Percentiles rank a stretch among this genome's conserved stretches.
Evolutionary conservation across 2,113 vertebrate species (phyloP).

Genomic region (Sialia sialis): DNA sequence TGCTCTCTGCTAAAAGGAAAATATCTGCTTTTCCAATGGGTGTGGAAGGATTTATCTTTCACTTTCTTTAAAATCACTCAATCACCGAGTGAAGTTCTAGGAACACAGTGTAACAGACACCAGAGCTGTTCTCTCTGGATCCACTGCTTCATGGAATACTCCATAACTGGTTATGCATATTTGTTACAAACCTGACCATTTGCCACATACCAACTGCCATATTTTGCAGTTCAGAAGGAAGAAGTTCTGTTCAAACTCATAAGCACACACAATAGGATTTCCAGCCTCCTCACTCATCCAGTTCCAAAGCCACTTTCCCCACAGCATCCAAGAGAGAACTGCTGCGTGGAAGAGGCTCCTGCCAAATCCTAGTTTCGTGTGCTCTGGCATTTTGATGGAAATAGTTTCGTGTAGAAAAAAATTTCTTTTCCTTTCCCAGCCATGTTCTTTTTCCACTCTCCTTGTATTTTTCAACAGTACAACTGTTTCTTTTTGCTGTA

Average conservation of each 20-base stretch:
- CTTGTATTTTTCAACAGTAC: neutral
- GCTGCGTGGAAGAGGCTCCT: neutral
- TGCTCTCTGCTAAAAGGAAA: constrained; percentile 30
- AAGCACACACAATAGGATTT: constrained; percentile 6
- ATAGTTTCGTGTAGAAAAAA: neutral
- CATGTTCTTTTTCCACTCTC: neutral
- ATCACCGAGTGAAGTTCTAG: neutral
- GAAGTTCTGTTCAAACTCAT: neutral
- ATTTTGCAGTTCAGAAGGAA: neutral
- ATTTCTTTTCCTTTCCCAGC: neutral
- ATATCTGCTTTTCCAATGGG: constrained; percentile 13
- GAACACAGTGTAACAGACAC: neutral
- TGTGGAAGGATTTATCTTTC: constrained; percentile 20
- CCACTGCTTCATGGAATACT: neutral
- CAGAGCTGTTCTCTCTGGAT: neutral
- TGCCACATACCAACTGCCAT: neutral
- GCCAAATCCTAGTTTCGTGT: constrained; percentile 4
- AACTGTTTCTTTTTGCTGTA: neutral
- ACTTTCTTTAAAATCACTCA: neutral
- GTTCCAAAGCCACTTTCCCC: neutral
- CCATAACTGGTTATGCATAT: neutral
- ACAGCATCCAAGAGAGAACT: neutral
- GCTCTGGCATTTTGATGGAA: constrained; percentile 18
- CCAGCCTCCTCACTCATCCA: neutral
- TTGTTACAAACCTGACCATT: neutral